Evolutionary conservation across 92 coral and sea anemone species (phyloP).

Genomic region (Siderastrea radians): DNA sequence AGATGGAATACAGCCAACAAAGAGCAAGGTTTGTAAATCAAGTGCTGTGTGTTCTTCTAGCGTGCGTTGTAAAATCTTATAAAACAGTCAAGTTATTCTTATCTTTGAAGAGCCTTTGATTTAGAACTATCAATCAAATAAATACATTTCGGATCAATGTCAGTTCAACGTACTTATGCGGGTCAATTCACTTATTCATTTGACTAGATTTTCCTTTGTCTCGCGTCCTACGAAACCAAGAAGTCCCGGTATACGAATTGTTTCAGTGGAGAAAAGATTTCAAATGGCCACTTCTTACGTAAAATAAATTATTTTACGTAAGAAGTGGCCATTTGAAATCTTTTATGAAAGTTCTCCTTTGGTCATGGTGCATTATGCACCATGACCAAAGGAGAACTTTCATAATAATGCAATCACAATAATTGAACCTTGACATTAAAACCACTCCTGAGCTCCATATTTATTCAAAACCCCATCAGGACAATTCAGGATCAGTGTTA

Average conservation of each 20-base stretch:
- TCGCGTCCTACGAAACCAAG: neutral
- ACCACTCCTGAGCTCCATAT: too few relatives aligned
- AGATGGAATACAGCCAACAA: conserved; percentile 78
- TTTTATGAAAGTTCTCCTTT: too few relatives aligned
- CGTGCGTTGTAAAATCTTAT: neutral
- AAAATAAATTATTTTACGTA: too few relatives aligned
- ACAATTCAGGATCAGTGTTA: too few relatives aligned
- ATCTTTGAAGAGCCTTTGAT: neutral
- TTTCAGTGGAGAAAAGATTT: neutral
- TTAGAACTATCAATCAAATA: neutral
- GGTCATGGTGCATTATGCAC: too few relatives aligned
- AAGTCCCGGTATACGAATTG: neutral
- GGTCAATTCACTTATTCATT: neutral
- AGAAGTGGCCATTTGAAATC: neutral
- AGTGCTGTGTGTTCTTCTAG: neutral
- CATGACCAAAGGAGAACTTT: too few relatives aligned
- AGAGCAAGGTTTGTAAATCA: conserved; percentile 66
- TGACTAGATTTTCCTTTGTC: neutral
- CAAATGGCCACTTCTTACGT: too few relatives aligned
- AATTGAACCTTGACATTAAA: too few relatives aligned
- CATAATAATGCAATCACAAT: too few relatives aligned
- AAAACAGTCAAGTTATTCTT: neutral
- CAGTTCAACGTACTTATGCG: neutral
- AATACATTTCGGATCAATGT: too few relatives aligned
- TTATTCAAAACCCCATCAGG: too few relatives aligned